A percentile compares a stretch with the other conserved stretches of the same genome.
Evolutionary conservation across 2,113 vertebrate species (phyloP).

Genomic region (Passer domesticus): DNA sequence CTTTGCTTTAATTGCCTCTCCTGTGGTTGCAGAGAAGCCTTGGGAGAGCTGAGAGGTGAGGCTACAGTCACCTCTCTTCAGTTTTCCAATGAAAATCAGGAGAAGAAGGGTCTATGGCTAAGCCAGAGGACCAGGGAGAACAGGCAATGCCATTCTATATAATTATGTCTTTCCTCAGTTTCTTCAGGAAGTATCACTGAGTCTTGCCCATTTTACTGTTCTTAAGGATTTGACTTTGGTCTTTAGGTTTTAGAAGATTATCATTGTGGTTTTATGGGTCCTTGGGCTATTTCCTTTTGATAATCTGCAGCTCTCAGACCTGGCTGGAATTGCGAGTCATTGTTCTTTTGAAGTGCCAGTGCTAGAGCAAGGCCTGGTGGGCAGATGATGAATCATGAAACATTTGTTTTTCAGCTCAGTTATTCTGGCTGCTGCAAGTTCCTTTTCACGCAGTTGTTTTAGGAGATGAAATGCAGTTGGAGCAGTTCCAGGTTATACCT

Average conservation of each 20-base stretch:
- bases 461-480: not conserved
- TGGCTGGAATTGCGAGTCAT: not conserved
- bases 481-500: not conserved
- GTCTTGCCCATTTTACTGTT: not conserved
- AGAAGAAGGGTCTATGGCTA: not conserved
- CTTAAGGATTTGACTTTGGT: not conserved
- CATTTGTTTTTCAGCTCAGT: not conserved
- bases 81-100: not conserved
- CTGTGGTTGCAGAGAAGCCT: not conserved
- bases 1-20: not conserved
- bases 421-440: not conserved
- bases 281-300: not conserved
- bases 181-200: not conserved
- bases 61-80: not conserved
- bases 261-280: not conserved
- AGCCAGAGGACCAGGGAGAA: not conserved
- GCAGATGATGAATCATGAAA: not conserved
- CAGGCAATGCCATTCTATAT: not conserved
- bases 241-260: not conserved
- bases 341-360: not conserved
- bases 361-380: not conserved
- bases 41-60: not conserved
- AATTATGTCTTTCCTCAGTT: not conserved
- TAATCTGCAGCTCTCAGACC: not conserved
- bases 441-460: not conserved